Percentiles rank a stretch among this genome's conserved stretches.
Conservation (phyloP, 2,888 invertebrate genomes). For the Metalampra italica region DNA sequence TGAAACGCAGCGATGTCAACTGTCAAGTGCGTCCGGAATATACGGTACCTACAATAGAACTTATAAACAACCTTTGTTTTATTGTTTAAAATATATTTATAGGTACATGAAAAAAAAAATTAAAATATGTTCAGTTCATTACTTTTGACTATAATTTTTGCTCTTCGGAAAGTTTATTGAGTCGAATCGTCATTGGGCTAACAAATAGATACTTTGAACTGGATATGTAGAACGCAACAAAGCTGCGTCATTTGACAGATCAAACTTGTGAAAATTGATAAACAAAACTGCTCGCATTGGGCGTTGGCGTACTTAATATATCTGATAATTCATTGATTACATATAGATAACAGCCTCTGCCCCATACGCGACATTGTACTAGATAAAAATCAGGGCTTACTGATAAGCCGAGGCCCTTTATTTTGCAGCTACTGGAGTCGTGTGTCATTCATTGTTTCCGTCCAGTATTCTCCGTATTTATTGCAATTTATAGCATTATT, state of each 20-base stretch:
- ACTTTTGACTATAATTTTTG: no score
- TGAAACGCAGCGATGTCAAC: no score
- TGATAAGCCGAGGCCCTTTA: slow-evolving; percentile 25
- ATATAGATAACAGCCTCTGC: slow-evolving; percentile 49
- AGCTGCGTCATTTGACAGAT: slow-evolving; percentile 18
- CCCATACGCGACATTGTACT: slow-evolving; percentile 41
- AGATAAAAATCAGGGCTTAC: slow-evolving; percentile 44
- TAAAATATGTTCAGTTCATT: no score
- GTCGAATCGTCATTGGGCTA: no score
- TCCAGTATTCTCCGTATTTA: slow-evolving; percentile 6
- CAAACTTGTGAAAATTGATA: slow-evolving; percentile 27
- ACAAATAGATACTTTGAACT: not conserved
- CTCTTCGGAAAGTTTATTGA: no score
- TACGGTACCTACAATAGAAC: no score
- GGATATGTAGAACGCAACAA: slow-evolving; percentile 11
- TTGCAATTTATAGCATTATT: not conserved
- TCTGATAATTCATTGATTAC: slow-evolving; percentile 60
- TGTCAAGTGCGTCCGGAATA: no score
- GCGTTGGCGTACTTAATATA: slow-evolving; percentile 56
- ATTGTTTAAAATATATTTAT: no score
- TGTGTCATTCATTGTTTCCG: slow-evolving; percentile 12
- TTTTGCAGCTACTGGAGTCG: not conserved
- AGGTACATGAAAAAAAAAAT: no score
- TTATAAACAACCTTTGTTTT: no score
- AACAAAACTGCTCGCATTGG: slow-evolving; percentile 54